Conservation (phyloP, 2,888 invertebrate genomes). For the Spisula subtruncata region DNA sequence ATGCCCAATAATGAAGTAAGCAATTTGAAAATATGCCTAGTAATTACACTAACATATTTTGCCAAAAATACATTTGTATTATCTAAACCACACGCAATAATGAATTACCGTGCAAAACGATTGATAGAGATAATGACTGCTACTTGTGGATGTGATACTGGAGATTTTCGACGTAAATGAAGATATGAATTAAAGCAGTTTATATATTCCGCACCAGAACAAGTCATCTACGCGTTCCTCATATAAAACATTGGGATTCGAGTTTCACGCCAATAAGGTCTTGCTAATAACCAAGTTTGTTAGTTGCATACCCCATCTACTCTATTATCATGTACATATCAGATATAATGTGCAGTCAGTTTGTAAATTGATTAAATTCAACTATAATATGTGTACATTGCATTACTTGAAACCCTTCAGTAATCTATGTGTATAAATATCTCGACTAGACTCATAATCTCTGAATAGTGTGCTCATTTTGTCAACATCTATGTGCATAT, state of each 20-base stretch:
- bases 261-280: background rate
- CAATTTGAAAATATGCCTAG: conserved; percentile 6
- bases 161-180: background rate
- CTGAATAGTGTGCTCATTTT: too few relatives aligned
- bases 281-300: background rate
- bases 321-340: background rate
- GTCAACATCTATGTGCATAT: too few relatives aligned
- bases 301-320: background rate
- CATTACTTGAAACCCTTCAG: background rate
- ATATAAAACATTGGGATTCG: background rate
- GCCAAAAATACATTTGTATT: background rate
- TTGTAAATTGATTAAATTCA: background rate
- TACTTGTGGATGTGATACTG: background rate
- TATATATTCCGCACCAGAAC: background rate
- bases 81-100: background rate
- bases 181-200: background rate
- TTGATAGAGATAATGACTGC: background rate
- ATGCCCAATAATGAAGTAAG: background rate
- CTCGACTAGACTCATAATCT: background rate
- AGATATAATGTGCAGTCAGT: background rate
- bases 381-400: background rate
- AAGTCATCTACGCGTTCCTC: too few relatives aligned
- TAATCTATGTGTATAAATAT: conserved; percentile 1
- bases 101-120: conserved; percentile 3
- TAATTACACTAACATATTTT: conserved; percentile 4